Conservation (phyloP, 2,888 invertebrate species). For the Teleiodes luculella region DNA sequence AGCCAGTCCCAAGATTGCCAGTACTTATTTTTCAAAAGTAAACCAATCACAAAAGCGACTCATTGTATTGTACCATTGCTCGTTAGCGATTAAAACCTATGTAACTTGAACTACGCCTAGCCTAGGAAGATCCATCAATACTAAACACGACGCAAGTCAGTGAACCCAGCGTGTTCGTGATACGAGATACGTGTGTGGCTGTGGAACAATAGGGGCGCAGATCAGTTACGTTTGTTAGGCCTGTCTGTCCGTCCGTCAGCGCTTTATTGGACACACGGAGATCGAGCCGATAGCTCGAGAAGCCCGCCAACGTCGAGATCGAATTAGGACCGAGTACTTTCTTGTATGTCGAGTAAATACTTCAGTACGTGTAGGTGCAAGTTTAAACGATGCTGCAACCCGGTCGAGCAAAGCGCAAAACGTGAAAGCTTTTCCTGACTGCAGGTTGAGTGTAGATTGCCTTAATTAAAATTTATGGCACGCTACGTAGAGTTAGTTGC, state of each 20-base stretch:
- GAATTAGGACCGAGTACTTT: constrained; percentile 14
- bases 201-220: constrained; percentile 55
- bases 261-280: constrained; percentile 62
- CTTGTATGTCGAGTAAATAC: constrained; percentile 12
- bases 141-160: constrained; percentile 17
- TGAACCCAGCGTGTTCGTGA: constrained; percentile 23
- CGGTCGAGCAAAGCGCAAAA: not conserved
- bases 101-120: constrained; percentile 3
- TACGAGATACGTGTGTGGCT: constrained; percentile 39
- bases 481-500: not conserved
- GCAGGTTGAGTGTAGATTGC: not conserved
- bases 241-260: constrained; percentile 61
- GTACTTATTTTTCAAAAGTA: not conserved
- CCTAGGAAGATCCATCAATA: constrained; percentile 13
- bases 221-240: constrained; percentile 64
- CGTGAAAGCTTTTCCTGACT: not conserved
- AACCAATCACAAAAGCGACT: not conserved
- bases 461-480: not conserved
- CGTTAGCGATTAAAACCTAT: constrained; percentile 4
- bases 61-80: not conserved
- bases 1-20: too few relatives aligned
- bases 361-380: not conserved
- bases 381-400: not conserved
- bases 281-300: constrained; percentile 57
- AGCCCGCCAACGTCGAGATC: constrained; percentile 56